Evolutionary conservation across 2,888 invertebrate species (phyloP), one percentile per base, ranked within the genome.

Genomic region (Germaria angustata): DNA sequence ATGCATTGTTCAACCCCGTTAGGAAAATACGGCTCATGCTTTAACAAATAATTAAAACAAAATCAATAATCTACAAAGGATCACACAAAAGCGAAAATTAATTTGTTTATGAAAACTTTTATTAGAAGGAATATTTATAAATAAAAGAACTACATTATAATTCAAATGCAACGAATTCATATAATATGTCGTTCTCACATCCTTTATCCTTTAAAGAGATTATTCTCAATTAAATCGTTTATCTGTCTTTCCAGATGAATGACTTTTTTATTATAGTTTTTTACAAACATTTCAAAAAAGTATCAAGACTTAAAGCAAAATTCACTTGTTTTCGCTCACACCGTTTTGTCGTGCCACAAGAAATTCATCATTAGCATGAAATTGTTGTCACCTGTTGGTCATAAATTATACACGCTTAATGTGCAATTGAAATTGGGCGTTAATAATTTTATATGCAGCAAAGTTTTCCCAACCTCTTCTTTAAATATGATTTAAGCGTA

Each of bases 351-450:
- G n/a, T 17, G 24, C 51, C 34, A 11, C 34, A 41, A 41, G 8
- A 49, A 55, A 75, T 75, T 41, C 68, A 80, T 73, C 73, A 75
- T 68, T 73, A n/a, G 32, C 53, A 63, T 55, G 39, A 68, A 73
- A 55, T 75, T 55, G 24, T 68, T 80, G 63, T 75, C 75, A 80
- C 80, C 69, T 76, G 65, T 65, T 71, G 69, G 69, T n/a, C 55
- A 76, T 69, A 69, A 76, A 76, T 80, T 71, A 68, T 28, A 28
- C 11, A 49, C 36, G 39, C 32, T 80, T 51, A 69, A 59, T 36
- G 39, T 63, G 28, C 46, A 49, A 61, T 57, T 75, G 68, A 80
- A 80, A 75, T 69, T 75, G 80, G 68, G 80, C 80, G 80, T 80
- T 57, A 66, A 46, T 61, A 51, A 65, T 53, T 71, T 53, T 68